Conservation (phyloP, 1,140 invertebrate species). For the Megalonaias nervosa region DNA sequence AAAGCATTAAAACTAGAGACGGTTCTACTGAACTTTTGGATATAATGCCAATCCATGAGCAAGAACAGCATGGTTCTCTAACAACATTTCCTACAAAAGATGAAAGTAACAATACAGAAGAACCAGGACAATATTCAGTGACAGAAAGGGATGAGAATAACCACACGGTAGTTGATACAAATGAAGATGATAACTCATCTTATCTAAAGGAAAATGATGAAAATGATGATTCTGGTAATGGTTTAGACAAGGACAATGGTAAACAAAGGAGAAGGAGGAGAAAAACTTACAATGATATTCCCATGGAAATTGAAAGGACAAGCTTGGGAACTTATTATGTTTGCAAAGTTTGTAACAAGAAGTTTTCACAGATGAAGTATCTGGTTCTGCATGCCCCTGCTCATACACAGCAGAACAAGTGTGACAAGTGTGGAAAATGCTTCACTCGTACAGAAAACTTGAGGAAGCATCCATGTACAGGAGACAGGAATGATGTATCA, state of each 20-base stretch:
- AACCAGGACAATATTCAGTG: background rate
- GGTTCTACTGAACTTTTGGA: background rate
- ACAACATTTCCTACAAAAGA: background rate
- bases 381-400: constrained; percentile 54
- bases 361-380: constrained; percentile 52
- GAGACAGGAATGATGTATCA: too few relatives aligned
- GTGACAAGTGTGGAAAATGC: constrained; percentile 54
- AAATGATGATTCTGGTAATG: background rate
- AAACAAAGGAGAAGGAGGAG: constrained; percentile 10
- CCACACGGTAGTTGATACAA: background rate
- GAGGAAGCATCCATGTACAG: constrained; percentile 52
- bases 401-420: constrained; percentile 57
- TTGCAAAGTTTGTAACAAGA: constrained; percentile 54
- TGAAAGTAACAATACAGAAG: background rate
- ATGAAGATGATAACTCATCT: background rate
- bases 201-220: constrained; percentile 7
- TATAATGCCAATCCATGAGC: background rate
- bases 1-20: background rate
- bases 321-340: constrained; percentile 36
- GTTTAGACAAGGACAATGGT: background rate
- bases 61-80: background rate
- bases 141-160: background rate
- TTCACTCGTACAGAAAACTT: constrained; percentile 60
- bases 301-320: constrained; percentile 34
- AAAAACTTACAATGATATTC: constrained; percentile 27